Conservation (phyloP, 1,140 invertebrate species). For the Antheraea mylitta region DNA sequence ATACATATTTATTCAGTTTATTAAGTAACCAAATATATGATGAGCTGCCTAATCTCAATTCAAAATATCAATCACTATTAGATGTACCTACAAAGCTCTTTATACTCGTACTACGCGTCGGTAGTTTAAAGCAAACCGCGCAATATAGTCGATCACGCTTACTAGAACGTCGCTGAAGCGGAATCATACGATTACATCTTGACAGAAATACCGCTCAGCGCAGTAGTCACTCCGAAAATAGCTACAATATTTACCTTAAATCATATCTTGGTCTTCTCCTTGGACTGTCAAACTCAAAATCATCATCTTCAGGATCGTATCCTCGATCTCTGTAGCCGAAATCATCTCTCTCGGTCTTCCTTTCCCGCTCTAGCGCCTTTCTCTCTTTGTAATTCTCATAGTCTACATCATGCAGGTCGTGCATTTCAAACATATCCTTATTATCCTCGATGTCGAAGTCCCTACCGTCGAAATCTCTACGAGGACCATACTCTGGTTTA, state of each 20-base stretch:
- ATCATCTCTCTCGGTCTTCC: conserved; percentile 44
- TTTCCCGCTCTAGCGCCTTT: conserved; percentile 52
- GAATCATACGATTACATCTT: too few species aligned
- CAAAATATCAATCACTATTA: too few species aligned
- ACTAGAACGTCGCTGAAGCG: too few species aligned
- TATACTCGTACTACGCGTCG: too few species aligned
- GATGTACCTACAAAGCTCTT: too few species aligned
- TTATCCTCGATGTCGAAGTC: conserved; percentile 48
- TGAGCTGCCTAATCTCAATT: too few species aligned
- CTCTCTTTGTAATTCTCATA: conserved; percentile 66
- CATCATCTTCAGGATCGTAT: conserved; percentile 66
- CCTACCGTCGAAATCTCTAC: conserved; percentile 55
- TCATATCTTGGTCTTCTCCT: conserved; percentile 41
- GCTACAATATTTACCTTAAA: conserved; percentile 33
- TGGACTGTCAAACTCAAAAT: conserved; percentile 57
- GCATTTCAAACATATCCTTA: conserved; percentile 59
- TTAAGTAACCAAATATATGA: too few species aligned
- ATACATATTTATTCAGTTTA: too few species aligned
- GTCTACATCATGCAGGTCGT: conserved; percentile 62
- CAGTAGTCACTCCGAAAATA: too few species aligned
- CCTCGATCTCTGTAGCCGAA: conserved; percentile 54
- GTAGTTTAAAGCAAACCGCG: too few species aligned
- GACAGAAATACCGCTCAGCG: too few species aligned
- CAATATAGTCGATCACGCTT: too few species aligned
- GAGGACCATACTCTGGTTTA: conserved; percentile 52